These are phyloP conservation scores for Catalaphyllia jardinei DNA, from an alignment of 64 coral and sea anemone species.

Conservation along the genomic window DNA sequence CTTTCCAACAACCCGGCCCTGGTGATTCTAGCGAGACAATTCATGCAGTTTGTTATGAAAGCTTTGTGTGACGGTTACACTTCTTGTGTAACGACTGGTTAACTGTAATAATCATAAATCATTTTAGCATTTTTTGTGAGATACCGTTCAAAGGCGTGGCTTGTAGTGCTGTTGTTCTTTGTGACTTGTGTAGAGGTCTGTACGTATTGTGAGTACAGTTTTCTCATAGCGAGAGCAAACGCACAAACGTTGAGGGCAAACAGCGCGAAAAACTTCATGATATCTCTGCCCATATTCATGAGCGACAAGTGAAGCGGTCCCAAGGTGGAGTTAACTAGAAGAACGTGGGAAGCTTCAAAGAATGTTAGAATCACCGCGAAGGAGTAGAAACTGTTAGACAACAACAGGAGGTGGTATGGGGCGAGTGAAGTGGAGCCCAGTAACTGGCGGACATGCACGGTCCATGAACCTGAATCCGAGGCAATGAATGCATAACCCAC, in stretches of 20 bases:
- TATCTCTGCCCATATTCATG: slow-evolving; percentile 68
- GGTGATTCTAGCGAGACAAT: no score
- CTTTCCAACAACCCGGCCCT: no score
- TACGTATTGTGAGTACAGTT: slow-evolving; percentile 73
- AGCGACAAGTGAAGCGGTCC: slow-evolving; percentile 78
- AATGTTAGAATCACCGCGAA: slow-evolving; percentile 54
- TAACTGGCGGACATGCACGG: not conserved
- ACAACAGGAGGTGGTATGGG: slow-evolving; percentile 46
- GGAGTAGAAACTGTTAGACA: slow-evolving; percentile 78
- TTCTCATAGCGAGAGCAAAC: slow-evolving; percentile 64
- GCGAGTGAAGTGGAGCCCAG: not conserved
- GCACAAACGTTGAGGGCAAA: slow-evolving; percentile 41
- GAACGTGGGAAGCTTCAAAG: slow-evolving; percentile 37
- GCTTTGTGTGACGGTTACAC: no score
- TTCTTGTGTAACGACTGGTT: no score
- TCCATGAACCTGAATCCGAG: slow-evolving; percentile 1
- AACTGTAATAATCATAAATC: no score
- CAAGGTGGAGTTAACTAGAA: slow-evolving; percentile 57
- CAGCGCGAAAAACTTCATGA: slow-evolving; percentile 64
- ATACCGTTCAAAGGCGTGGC: slow-evolving; percentile 33
- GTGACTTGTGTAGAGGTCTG: not conserved
- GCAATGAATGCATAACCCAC: slow-evolving; percentile 40
- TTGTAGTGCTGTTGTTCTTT: not conserved
- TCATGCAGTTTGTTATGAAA: no score
- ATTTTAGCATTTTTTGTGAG: not conserved